Evolutionary conservation across 2,797 vertebrate genomes (phyloP).

Genomic region (Arrhamphus sclerolepis): DNA sequence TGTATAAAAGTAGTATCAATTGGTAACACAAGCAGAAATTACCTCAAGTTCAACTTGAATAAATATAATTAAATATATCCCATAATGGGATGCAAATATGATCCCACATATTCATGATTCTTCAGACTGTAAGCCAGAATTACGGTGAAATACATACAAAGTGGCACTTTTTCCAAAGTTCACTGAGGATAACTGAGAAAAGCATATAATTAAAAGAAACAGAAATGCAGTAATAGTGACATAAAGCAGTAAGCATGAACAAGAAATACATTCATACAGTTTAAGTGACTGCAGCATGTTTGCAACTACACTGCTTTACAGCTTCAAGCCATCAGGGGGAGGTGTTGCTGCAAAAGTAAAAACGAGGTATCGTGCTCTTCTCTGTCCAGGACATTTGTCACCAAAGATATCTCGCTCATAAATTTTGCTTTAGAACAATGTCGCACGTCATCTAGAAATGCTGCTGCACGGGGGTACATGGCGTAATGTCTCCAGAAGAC

Average conservation of each 20-base stretch:
- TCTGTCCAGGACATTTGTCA: slow-evolving; percentile 37
- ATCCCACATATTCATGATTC: no score
- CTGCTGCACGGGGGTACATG: slow-evolving; percentile 23
- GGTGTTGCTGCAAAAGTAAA: slow-evolving; percentile 35
- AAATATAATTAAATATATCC: no score
- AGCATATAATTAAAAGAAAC: slow-evolving; percentile 8
- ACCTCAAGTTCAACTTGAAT: no score
- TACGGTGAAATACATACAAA: no score
- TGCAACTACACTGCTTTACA: slow-evolving; percentile 20
- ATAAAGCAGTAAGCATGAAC: background rate
- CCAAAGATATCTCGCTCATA: slow-evolving; percentile 63
- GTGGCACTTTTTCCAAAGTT: no score
- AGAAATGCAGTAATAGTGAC: slow-evolving; percentile 24
- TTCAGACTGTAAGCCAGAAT: no score
- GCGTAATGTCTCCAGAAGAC: slow-evolving; percentile 52
- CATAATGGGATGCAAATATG: no score
- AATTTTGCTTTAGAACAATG: slow-evolving; percentile 63
- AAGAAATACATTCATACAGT: background rate
- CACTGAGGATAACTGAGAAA: slow-evolving; percentile 23
- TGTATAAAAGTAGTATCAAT: no score
- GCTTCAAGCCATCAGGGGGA: slow-evolving; percentile 42
- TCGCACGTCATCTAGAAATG: slow-evolving; percentile 41
- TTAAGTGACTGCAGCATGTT: background rate
- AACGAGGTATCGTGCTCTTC: slow-evolving; percentile 4
- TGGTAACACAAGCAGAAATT: no score